Base-by-base conservation (phyloP, 1,140 invertebrate species). In the Leptinotarsa texana region DNA sequence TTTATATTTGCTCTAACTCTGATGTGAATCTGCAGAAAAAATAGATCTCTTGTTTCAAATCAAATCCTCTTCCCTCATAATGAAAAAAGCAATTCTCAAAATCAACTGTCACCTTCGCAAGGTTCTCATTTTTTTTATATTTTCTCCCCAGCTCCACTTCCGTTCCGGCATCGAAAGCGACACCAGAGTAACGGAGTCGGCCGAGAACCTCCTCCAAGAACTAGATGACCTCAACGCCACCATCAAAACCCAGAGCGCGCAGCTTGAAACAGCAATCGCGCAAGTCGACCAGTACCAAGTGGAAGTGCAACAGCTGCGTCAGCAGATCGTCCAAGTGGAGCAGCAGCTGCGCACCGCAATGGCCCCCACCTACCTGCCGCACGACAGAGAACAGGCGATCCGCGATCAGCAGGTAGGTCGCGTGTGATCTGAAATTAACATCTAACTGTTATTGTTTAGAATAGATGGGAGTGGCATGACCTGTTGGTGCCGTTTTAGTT, bases 321-420 rank as follows among this genome's bases (percentile, higher is more conserved):
- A 93, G 80, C 91, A 94, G 84, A 91, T 96, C 78, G 90, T 95
- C 48, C 90, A 93, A 84, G 93, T 93, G 47, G 95, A 97, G 85
- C 95, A 96, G 84, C 93, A 94, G 81, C 87, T 97, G 78, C 89
- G 95, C 63, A 89, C 92, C 70, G 90, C 95, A 68, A 88, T 94
- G 83, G 92, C 93, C 86, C 93, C 95, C 62, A 92, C 93, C 78
- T 92, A 94, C 87, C 88, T 92, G 85, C 91, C 94, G 69, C 91
- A 93, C 74, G 94, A 96, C 82, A 89, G 93, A 80, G 95, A 96
- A 80, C 92, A 92, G 81, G 94, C 95, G 83, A 87, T 92, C 74
- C 88, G 91, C 82, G 94, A 97, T 84, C 95, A 96, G 90, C 94
- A 96, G 92, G 96, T 98, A 95, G 91, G 95, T 69, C 70, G 73